These are phyloP conservation scores for Drosophila oshimai DNA, from an alignment of 1,140 invertebrate species.

Conservation along the genomic window DNA sequence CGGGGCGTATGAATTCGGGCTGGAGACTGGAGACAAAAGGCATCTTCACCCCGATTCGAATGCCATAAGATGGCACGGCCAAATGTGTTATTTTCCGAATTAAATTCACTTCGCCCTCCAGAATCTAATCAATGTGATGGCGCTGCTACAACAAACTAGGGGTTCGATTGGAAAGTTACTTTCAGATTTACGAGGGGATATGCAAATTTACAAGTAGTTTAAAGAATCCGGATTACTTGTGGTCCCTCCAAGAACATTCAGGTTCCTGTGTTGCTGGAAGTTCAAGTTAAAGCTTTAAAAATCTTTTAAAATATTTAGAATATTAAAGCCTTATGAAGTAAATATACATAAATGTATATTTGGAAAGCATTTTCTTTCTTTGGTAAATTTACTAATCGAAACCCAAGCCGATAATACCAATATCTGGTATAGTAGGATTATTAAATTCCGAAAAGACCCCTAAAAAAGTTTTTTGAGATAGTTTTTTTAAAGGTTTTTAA, in stretches of 20 bases:
- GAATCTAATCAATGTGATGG: constrained; percentile 32
- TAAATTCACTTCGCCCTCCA: constrained; percentile 14
- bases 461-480: too few relatives aligned
- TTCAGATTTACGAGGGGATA: constrained; percentile 19
- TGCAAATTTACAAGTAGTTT: constrained; percentile 15
- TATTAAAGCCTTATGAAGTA: too few relatives aligned
- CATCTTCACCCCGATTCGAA: background rate
- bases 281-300: too few relatives aligned
- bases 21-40: background rate
- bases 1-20: constrained; percentile 23
- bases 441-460: too few relatives aligned
- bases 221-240: background rate
- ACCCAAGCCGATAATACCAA: too few relatives aligned
- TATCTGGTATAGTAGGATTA: too few relatives aligned
- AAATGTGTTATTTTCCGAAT: constrained; percentile 33
- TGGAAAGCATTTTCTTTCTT: too few relatives aligned
- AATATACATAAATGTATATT: too few relatives aligned
- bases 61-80: background rate
- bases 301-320: too few relatives aligned
- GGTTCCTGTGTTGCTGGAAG: too few relatives aligned
- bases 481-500: too few relatives aligned
- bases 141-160: constrained; percentile 2
- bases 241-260: background rate
- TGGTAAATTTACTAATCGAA: too few relatives aligned
- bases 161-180: constrained; percentile 14